Base-by-base conservation (phyloP, 2,888 invertebrate species). In the Acanthosoma haemorrhoidale region DNA sequence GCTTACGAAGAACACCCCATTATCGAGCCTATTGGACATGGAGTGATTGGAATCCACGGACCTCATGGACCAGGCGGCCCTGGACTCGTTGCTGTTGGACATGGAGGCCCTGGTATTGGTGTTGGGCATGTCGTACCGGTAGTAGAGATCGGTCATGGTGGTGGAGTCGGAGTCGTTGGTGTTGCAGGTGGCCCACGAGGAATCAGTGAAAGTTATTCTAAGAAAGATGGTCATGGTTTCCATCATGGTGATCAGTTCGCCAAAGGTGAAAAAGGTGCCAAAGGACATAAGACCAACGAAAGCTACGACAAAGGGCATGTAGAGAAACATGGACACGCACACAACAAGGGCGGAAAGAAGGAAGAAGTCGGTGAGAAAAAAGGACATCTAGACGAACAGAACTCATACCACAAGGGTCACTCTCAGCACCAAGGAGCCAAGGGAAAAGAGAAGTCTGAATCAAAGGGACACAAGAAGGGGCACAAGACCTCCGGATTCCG, bases 401-500 rank as follows among this genome's bases (percentile, higher is more conserved):
- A 81, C 32, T 81, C 84, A 69, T 84, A 86, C 75, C 85, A 83
- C 0, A 82, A 83, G 70, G 83, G 86, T 73, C 80, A 85, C 66
- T 82, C 29, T 0, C 69, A 71, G 21, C 84, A 82, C 0, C 79
- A 84, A 69, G 82, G 81, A 51, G 82, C 83, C 75, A 82, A 85
- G 73, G 87, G 86, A 4, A 84, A 81, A 1, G 58, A 84, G 84
- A 72, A 85, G 84, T 75, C 84, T 1, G 82, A 85, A 75, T 83
- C 84, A 74, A 83, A 84, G 68, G 84, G 85, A 73, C 85, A 84
- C 79, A 87, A 87, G 79, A 88, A 88, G 77, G 88, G 88, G 0
- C 86, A 87, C 72, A 87, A 87, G 66, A 84, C 88, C 21, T 86
- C 85, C 6, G 89, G 90, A 16, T 89, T 85, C 81, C 88, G 88